Evolutionary conservation across 2,113 vertebrate genomes (phyloP).

Genomic region (Megalops atlanticus): DNA sequence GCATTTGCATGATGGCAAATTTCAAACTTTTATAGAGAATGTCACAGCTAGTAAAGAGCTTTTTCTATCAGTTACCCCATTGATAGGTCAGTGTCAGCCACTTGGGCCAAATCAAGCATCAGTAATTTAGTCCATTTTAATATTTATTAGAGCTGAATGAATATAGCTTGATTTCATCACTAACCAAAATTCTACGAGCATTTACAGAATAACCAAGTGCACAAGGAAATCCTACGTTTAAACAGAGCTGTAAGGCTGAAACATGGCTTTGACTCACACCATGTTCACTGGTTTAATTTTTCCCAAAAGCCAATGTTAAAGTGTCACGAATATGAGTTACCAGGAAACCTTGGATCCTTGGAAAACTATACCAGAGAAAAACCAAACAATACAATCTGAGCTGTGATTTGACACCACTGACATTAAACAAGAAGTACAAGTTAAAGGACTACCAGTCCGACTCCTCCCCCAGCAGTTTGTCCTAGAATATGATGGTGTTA

Average conservation of each 20-base stretch:
- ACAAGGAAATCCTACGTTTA: constrained; percentile 5
- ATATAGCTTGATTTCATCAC: too few relatives aligned
- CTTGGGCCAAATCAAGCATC: neutral
- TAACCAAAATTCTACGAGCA: neutral
- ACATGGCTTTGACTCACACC: neutral
- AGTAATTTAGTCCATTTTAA: neutral
- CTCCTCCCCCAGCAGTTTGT: neutral
- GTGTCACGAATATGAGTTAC: neutral
- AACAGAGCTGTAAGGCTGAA: constrained; percentile 41
- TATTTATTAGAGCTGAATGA: too few relatives aligned
- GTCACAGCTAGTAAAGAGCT: too few relatives aligned
- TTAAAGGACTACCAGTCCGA: neutral
- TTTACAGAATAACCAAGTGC: constrained; percentile 23
- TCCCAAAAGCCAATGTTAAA: neutral
- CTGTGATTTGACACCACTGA: neutral
- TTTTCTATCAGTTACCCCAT: neutral
- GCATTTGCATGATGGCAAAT: neutral
- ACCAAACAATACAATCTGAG: neutral
- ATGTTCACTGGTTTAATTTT: neutral
- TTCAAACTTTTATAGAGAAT: neutral
- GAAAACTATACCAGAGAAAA: neutral
- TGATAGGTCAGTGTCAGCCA: neutral
- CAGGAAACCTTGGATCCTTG: neutral
- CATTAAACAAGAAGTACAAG: neutral
- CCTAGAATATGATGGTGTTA: neutral